Evolutionary conservation across 2,797 vertebrate species (phyloP), one percentile per base, ranked within the genome.

Genomic region (Alauda arvensis): DNA sequence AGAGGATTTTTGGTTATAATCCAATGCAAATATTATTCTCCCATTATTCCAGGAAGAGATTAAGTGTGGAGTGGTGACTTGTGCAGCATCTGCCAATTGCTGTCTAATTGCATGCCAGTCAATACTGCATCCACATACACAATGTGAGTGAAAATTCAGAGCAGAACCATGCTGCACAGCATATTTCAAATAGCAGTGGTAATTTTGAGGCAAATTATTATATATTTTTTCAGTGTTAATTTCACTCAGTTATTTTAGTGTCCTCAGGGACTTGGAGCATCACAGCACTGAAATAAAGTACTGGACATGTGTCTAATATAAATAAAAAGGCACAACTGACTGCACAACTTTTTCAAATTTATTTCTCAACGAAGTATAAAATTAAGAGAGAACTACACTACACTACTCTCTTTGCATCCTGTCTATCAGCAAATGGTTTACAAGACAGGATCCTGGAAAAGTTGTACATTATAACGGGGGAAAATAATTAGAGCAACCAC

Each of bases 21-120:
- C 90, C 93, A 96, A 88, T 85, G 84, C 67, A 96, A 96, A 94
- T 93, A 95, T 94, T 96, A 89, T 93, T 95, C 72, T 94, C 74
- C 63, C 60, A 70, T 89, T 88, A 90, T 93, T 93, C 67, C 84
- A 90, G 80, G 80, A 92, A 94, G 42, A 88, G 80, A 90, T 90
- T 90, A 90, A 90, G 78, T 68, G 43, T 60, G 91, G 86, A 92
- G 65, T 69, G 87, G 77, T 77, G 83, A 85, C 71, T 94, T 69
- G 72, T 77, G 68, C 84, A 92, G 85, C 0, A 0, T 88, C 66
- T 77, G 74, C 89, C 92, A 95, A 67, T 68, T 89, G 91, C 76
- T 95, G 81, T 87, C 55, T 91, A 89, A 93, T 83, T 86, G 29
- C 24, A 70, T 65, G 77, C 72, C 78, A 78, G 42, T 88, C 67